Evolutionary conservation across 23 tunicate species (phyloP), one percentile per base, ranked within the genome.

Genomic region (Oikopleura vanhoeffeni): DNA sequence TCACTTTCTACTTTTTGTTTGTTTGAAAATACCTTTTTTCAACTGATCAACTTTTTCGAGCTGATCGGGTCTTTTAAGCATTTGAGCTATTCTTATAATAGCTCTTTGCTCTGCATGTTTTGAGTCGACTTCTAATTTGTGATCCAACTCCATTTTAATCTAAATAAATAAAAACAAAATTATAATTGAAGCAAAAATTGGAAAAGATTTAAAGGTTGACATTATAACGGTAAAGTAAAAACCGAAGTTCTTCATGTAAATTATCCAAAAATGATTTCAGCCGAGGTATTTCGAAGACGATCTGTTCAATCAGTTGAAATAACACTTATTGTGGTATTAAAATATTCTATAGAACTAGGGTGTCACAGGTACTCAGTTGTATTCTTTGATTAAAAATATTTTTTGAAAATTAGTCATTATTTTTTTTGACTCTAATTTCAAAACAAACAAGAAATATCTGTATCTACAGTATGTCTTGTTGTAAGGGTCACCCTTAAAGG

Each of bases 31-130:
- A 49, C 60, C 60, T 49, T 93, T 67, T 83, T 88, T 76, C 76
- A 83, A 90, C 83, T 93, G 98, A 40, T 93, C 98, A 27, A 93
- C 98, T 85, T 93, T 93, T 39, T 93, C 98, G 76, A 93, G 83
- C 85, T 93, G 98, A 82, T 93, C 98, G 1, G 98, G 89, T 71
- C 94, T 76, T 84, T 85, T 88, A 41, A 93, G 85, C 91, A 93
- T 86, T 0, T 82, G 76, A 1, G 98, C 89, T 71, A 93, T 90
- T 67, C 90, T 88, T 84, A 89, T 90, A 13, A 93, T 86, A 57
- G 98, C 98, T 41, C 85, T 86, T 27, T 88, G 86, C 39, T 93
- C 86, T 27, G 94, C 98, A 40, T 90, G 94, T 1, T 41, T 85
- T 86, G 60, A 8, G 18, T 49, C 60, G 60, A 49, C 18, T 49